Conservation (phyloP, 2,888 invertebrate genomes). For the Brachylomia viminalis region DNA sequence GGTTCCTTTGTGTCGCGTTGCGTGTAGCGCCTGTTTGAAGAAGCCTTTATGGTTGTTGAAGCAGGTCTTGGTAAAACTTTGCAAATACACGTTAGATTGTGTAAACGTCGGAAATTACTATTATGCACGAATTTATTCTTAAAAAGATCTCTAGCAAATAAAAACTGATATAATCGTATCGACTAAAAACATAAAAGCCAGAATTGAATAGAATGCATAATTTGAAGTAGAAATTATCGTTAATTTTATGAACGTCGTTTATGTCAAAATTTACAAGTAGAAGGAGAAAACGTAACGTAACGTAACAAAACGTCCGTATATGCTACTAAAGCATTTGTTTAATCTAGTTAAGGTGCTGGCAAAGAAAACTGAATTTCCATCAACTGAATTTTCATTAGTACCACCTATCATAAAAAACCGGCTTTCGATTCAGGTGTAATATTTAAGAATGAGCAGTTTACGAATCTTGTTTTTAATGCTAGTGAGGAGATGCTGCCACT, state of each 20-base stretch:
- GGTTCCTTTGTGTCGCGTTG: too few relatives aligned
- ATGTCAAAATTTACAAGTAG: constrained; percentile 9
- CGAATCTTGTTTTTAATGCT: neutral
- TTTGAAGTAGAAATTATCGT: constrained; percentile 23
- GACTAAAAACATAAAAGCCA: constrained; percentile 35
- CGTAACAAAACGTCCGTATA: neutral
- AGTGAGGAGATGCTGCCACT: neutral
- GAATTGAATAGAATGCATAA: constrained; percentile 30
- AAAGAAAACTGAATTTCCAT: neutral
- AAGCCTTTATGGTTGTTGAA: neutral
- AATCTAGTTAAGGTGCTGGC: neutral
- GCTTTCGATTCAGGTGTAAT: neutral
- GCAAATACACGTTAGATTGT: neutral
- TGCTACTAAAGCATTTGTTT: neutral
- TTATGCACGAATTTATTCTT: too few relatives aligned
- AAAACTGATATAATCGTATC: constrained; percentile 1
- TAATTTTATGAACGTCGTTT: neutral
- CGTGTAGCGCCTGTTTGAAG: too few relatives aligned
- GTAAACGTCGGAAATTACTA: neutral
- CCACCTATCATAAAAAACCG: too few relatives aligned
- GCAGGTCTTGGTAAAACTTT: neutral
- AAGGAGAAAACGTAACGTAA: constrained; percentile 25
- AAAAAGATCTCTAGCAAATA: constrained; percentile 3
- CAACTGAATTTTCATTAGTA: too few relatives aligned
- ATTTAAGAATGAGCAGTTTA: neutral